Evolutionary conservation across 2,888 invertebrate genomes (phyloP).

Genomic region (Sacculina carcini): DNA sequence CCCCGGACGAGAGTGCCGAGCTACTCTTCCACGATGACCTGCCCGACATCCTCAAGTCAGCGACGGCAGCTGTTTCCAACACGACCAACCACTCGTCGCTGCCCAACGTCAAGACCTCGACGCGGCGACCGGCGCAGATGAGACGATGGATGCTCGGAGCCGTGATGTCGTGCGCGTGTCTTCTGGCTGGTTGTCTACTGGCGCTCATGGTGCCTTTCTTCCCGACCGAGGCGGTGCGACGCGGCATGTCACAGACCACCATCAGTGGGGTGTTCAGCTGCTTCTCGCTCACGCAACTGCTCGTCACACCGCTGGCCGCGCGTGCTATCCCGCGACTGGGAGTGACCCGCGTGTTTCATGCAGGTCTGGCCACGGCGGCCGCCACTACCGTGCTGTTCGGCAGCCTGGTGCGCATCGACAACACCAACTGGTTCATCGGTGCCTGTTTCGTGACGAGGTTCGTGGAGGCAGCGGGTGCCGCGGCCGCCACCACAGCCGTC

Average conservation of each 20-base stretch:
- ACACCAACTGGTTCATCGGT: not conserved
- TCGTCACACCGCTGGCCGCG: not conserved
- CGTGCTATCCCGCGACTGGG: not conserved
- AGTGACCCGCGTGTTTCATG: not conserved
- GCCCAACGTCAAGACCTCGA: too few relatives aligned
- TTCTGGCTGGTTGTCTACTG: not conserved
- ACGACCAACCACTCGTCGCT: too few relatives aligned
- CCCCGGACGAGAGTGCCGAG: too few relatives aligned
- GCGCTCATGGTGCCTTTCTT: not conserved
- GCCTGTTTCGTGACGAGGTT: not conserved
- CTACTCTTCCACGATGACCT: too few relatives aligned
- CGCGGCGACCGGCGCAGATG: too few relatives aligned
- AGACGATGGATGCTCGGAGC: too few relatives aligned
- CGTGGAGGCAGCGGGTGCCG: not conserved
- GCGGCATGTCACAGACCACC: not conserved
- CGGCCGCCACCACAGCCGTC: not conserved
- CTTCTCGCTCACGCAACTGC: not conserved
- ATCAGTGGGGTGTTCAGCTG: not conserved
- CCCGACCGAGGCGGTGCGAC: not conserved
- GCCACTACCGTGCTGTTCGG: not conserved
- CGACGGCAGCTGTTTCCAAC: too few relatives aligned
- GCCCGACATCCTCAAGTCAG: too few relatives aligned
- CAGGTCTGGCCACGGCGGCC: not conserved
- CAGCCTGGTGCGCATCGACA: not conserved
- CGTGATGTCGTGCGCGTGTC: too few relatives aligned